Evolutionary conservation across 1,140 invertebrate genomes (phyloP), one percentile per base, ranked within the genome.

Genomic region (Hylyphantes graminicola): DNA sequence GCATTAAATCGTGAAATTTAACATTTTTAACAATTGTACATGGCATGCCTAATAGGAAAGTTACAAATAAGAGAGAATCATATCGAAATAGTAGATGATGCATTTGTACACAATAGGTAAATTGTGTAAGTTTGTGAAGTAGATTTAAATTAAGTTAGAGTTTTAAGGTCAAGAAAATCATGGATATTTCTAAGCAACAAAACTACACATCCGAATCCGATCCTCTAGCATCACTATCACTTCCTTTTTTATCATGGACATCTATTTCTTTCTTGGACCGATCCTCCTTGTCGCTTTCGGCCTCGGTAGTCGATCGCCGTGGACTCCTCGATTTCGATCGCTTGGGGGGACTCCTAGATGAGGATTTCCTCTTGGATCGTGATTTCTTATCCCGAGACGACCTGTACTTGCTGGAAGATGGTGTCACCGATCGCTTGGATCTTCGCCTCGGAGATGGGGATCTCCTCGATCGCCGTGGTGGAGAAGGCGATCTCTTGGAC

Each of bases 121-220:
- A 35, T 2, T 35, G 35, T 35, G 35, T 35, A 2, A 35, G 35
- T 35, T 35, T 35, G 5, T 35, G 35, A 35, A 35, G 35, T 35
- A 35, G 5, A 35, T 35, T 35, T 35, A 35, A 35, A 35, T 35
- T 35, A 35, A 35, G 35, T 5, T 35, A 35, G 1, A 35, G 35
- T 35, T 35, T 35, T 35, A 35, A 1, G 1, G 35, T 35, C 35
- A 35, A 35, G 35, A 35, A 35, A 35, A 35, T 35, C 35, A 35
- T 35, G 35, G 35, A 35, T 5, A 35, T 35, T 35, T 35, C 35
- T 35, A 35, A 35, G 35, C 68, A 72, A 12, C 13, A 74, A 5
- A 64, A 48, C 64, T 76, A 76, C 35, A 64, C n/a, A 80, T 83
- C 80, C 17, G 80, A 83, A 55, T 83, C 80, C 0, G 80, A 83